Evolutionary conservation across 30 jellyfish, hydroid and myxozoan genomes (phyloP).

Genomic region (Cassiopea xamachana): DNA sequence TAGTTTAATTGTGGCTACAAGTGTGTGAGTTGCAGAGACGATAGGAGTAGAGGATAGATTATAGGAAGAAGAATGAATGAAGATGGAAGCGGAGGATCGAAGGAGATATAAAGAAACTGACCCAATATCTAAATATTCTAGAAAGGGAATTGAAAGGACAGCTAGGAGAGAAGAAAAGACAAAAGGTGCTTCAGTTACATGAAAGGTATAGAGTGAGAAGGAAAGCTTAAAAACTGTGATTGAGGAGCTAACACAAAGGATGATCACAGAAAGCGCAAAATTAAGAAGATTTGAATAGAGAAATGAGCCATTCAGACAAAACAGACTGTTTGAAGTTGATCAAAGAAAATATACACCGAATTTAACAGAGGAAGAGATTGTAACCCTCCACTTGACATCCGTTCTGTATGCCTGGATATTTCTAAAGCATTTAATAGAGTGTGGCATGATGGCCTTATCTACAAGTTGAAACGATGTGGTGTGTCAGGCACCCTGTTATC

Average conservation of each 20-base stretch:
- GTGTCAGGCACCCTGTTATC: no score
- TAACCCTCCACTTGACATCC: no score
- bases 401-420: no score
- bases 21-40: no score
- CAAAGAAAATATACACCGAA: not conserved
- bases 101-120: not conserved
- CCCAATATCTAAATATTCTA: not conserved
- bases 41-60: no score
- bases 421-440: no score
- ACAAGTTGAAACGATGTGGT: no score
- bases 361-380: not conserved
- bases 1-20: no score
- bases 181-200: not conserved
- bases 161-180: slow-evolving; percentile 18
- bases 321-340: not conserved
- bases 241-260: not conserved
- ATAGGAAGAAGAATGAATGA: not conserved
- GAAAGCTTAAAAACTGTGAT: not conserved
- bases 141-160: not conserved
- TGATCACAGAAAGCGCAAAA: slow-evolving; percentile 6
- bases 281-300: not conserved
- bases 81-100: not conserved
- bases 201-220: slow-evolving; percentile 2
- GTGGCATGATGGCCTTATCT: no score
- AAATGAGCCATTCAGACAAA: not conserved